Base-by-base conservation (phyloP, 2,888 invertebrate species). In the Tiliacea citrago region DNA sequence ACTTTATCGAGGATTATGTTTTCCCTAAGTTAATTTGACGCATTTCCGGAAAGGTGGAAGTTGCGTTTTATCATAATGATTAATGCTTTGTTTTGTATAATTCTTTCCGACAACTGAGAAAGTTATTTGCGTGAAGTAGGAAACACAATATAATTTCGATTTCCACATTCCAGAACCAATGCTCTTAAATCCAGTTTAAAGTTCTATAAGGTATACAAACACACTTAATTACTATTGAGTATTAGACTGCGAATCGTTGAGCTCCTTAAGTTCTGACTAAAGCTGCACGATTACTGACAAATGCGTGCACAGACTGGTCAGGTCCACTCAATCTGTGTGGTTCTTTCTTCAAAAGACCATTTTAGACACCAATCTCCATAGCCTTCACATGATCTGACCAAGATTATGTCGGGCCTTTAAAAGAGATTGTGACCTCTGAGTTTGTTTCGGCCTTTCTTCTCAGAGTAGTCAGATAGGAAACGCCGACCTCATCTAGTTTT, bases 91-190 rank as follows among this genome's bases (percentile, higher is more conserved):
- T 57, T 80, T 29, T 13, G 16, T 81, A 13, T 13, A 35, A 45
- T 29, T 42, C 18, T 80, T 73, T 66, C 77, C 77, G 75, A 78
- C 61, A 67, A 47, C 39, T 51, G 55, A 21, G 47, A 81, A 81
- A 81, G 66, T 81, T 51, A n/a, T 18, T 35, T 5, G 8, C 53
- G 35, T 35, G 35, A 13, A 61, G 13, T 60, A n/a, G 55, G 9
- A 51, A 69, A 21, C 2, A 29, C 10, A 5, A 21, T 13, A 29
- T 47, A 39, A 42, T 61, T 68, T 21, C 9, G 16, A 35, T 51
- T 29, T 18, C 13, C 18, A 35, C 8, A 42, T 62, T 70, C 6
- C 21, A 45, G 13, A 51, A 51, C 1, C 3, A 35, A 13, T 71
- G 9, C n/a, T 21, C 3, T 3, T 2, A 42, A 73, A 53, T 53